Evolutionary conservation across 1,140 invertebrate genomes (phyloP), one percentile per base, ranked within the genome.

Genomic region (Matsumurasca onukii): DNA sequence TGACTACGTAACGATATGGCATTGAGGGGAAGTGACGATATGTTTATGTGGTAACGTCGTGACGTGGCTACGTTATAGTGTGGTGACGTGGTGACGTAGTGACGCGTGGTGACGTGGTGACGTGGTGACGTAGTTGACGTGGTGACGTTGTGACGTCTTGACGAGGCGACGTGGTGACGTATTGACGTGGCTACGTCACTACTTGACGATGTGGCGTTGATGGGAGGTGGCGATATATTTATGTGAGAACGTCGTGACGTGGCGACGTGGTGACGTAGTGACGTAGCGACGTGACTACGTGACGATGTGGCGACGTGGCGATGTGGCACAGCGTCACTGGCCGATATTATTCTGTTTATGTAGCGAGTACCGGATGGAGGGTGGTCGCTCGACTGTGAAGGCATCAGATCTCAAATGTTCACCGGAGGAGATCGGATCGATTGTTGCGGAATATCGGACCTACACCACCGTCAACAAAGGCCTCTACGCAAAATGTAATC

Each of bases 311-410:
- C 39, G 39, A 45, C 39, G 39, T 45, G 39, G 39, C n/a, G 39
- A n/a, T n/a, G 39, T 45, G 39, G n/a, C n/a, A 17, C 34, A 17
- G 34, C 24, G 55, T 5, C 25, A 24, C 15, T 59, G 55, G 30
- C 55, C 55, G 55, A 59, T 59, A 59, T 22, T 59, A 59, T 59
- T 59, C 55, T 59, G 55, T 59, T 59, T 59, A 24, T 59, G 24
- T 59, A 24, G 34, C 17, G 34, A 39, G 34, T 17, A 59, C 55
- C 55, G 55, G 55, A 59, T 27, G 55, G 25, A 29, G 55, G 55
- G 55, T 59, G 22, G 25, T 27, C 15, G 24, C 55, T 59, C 22
- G 55, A 27, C 55, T 59, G 55, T 59, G 55, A 59, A 59, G 22
- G n/a, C 15, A 59, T 59, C 55, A 59, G 55, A 59, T 59, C 55